Evolutionary conservation across 2,113 vertebrate species (phyloP), one percentile per base, ranked within the genome.

Genomic region (zebrafish (Danio rerio)): DNA sequence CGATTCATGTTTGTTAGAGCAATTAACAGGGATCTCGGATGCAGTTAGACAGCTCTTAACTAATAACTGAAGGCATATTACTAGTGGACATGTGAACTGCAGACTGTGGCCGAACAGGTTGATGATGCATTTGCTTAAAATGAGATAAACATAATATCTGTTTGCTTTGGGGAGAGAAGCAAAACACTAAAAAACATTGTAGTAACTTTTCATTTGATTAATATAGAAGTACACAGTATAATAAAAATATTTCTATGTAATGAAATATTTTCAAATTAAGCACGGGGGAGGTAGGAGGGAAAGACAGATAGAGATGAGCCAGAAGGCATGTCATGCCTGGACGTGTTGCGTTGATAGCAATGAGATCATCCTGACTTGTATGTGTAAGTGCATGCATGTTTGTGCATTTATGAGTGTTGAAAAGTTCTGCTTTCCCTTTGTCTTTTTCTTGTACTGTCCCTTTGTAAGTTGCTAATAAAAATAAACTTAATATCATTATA

Each of bases 281-380:
- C 49, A 52, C 5, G 49, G 3, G 49, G 72, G 65, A 66, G 80
- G 13, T 15, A 43, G 78, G 62, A 15, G 71, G 6, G 53, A 76
- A 6, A 62, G 62, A 72, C 52, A 76, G 80, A 76, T 77, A 77
- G 50, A 66, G 76, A 63, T 66, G 52, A 62, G 53, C 61, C 20
- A 56, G 53, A 52, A 78, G 69, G 84, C 50, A 72, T 75, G 87
- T 71, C 92, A 86, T 91, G 93, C 91, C 89, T 82, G 81, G 91
- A 90, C 93, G 83, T 90, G 94, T 87, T 86, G 81, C 85, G 85
- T 62, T 21, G 50, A 81, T 92, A 88, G 82, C 76, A n/a, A 87
- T 93, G 92, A 93, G 90, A 89, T 94, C 92, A 93, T 88, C 50
- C 40, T 82, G 74, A 49, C 87, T 80, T 65, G 13, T 59, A 16